phyloP scores from a whole-genome alignment of 1,140 invertebrate genomes.

The Hetaerina americana region DNA sequence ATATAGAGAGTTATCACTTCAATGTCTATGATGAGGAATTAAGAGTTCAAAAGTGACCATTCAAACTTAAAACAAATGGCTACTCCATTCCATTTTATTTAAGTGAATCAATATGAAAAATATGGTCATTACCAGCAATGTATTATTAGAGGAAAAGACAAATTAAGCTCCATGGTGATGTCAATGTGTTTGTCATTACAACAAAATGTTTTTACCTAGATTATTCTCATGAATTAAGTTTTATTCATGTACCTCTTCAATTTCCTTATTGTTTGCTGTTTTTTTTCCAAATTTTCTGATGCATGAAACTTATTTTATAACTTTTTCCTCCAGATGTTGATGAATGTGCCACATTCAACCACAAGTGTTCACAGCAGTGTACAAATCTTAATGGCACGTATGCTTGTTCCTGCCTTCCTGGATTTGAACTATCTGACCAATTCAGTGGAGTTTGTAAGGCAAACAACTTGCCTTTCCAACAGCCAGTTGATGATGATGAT shows the following conservation, averaged over 20 bases:
- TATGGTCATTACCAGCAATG: too few relatives aligned
- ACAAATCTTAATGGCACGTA: slow-evolving; percentile 85
- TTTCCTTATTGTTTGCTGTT: too few relatives aligned
- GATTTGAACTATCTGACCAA: slow-evolving; percentile 61
- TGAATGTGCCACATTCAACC: slow-evolving; percentile 69
- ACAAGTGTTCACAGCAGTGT: slow-evolving; percentile 86
- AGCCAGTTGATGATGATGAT: background rate
- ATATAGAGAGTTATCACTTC: too few relatives aligned
- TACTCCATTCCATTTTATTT: too few relatives aligned
- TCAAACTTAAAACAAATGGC: too few relatives aligned
- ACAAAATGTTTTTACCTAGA: slow-evolving; percentile 5
- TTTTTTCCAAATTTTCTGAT: background rate
- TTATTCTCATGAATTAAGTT: too few relatives aligned
- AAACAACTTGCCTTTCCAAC: slow-evolving; percentile 31
- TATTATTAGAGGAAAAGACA: too few relatives aligned
- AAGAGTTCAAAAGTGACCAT: too few relatives aligned
- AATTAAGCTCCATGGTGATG: too few relatives aligned
- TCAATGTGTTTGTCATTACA: slow-evolving; percentile 2
- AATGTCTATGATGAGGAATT: too few relatives aligned
- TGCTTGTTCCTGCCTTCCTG: slow-evolving; percentile 71
- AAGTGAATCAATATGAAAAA: too few relatives aligned
- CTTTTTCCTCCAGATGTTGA: slow-evolving; percentile 54
- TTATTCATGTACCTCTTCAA: too few relatives aligned
- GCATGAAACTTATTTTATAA: background rate
- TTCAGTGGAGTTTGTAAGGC: slow-evolving; percentile 70